phyloP scores from a whole-genome alignment of 2,888 invertebrate species.

The Cephus nigrinus region DNA sequence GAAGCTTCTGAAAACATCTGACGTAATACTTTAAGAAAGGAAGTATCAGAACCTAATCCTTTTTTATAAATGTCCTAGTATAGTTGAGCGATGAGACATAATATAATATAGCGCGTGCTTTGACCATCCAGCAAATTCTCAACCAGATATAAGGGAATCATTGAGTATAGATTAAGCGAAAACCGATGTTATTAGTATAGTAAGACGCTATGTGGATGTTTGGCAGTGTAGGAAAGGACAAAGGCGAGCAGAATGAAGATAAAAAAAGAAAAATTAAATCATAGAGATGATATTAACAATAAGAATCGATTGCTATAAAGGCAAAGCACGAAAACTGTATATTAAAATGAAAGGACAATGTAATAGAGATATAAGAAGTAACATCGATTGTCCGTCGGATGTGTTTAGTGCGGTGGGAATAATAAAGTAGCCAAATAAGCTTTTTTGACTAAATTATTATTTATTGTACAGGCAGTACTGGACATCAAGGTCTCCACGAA shows the following conservation, averaged over 20 bases:
- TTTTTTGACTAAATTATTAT: conserved; percentile 21
- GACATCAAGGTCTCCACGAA: background rate
- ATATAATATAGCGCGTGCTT: background rate
- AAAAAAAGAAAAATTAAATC: background rate
- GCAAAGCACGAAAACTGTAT: background rate
- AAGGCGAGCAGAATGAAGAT: background rate
- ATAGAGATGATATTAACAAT: background rate
- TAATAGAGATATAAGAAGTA: background rate
- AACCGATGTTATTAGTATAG: background rate
- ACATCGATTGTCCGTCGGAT: background rate
- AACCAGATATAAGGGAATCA: background rate
- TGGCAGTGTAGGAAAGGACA: background rate
- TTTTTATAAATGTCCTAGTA: background rate
- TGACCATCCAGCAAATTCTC: background rate
- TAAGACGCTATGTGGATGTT: background rate
- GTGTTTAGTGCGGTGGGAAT: conserved; percentile 3
- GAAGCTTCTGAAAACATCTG: background rate
- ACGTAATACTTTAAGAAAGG: background rate
- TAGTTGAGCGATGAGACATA: background rate
- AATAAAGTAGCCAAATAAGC: conserved; percentile 20
- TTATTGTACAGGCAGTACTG: conserved; percentile 3
- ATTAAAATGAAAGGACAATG: background rate
- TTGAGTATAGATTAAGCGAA: background rate
- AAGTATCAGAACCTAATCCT: background rate
- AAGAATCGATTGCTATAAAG: background rate